phyloP scores from a whole-genome alignment of 2,797 vertebrate genomes.

The Sparidentex hasta region DNA sequence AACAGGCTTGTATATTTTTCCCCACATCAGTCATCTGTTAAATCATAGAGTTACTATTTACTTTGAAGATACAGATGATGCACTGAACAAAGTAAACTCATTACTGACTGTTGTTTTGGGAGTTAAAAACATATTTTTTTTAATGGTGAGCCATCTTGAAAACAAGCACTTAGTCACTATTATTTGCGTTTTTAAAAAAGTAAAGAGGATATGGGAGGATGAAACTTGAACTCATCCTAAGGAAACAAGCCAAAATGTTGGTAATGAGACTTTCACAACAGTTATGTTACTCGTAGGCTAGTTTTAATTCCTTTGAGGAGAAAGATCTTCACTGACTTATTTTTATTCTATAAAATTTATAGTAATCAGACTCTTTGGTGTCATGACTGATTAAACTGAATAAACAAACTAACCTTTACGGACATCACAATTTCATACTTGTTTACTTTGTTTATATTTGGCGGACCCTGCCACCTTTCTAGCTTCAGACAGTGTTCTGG shows the following conservation, averaged over 20 bases:
- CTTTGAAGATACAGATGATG: background rate
- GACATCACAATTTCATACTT: no score
- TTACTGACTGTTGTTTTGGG: background rate
- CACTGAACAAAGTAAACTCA: background rate
- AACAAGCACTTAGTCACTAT: background rate
- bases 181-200: background rate
- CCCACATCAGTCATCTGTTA: background rate
- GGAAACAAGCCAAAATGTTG: background rate
- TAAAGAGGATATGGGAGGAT: background rate
- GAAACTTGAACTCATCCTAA: background rate
- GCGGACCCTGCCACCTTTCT: no score
- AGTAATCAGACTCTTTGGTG: no score
- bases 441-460: no score
- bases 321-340: no score
- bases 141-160: background rate
- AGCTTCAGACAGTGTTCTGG: no score
- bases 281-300: background rate
- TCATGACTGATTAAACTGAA: no score
- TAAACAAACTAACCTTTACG: no score
- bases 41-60: background rate
- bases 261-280: background rate
- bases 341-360: no score
- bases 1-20: background rate
- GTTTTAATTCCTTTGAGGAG: background rate
- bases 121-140: background rate